phyloP scores from a whole-genome alignment of 2,888 invertebrate genomes.

The Adineta ricciae region DNA sequence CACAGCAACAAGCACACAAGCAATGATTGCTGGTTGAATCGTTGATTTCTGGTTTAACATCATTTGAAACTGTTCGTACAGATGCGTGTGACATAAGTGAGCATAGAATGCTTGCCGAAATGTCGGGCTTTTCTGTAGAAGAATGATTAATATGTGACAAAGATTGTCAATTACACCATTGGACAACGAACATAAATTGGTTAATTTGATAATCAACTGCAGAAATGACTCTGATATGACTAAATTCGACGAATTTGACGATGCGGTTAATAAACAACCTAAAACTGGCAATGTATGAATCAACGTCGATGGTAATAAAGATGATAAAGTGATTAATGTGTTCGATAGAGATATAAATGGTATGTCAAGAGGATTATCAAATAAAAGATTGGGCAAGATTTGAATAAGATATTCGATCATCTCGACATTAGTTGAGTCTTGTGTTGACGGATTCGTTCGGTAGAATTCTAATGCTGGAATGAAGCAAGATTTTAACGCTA shows the following conservation, averaged over 20 bases:
- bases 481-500: background rate
- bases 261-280: background rate
- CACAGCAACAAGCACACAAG: background rate
- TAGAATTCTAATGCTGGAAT: background rate
- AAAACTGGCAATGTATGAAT: background rate
- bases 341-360: background rate
- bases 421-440: background rate
- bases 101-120: background rate
- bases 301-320: background rate
- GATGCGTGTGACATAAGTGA: background rate
- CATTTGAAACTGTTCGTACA: background rate
- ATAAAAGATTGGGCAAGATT: background rate
- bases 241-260: background rate
- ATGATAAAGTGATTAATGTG: background rate
- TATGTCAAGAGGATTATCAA: background rate
- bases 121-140: background rate
- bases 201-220: background rate
- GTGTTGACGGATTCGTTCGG: background rate
- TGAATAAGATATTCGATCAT: background rate
- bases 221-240: background rate
- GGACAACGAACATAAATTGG: background rate
- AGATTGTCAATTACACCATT: background rate
- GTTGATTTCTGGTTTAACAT: background rate
- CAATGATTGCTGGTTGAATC: background rate
- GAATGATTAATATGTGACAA: background rate